A percentile compares a stretch with the other conserved stretches of the same genome.
These are phyloP conservation scores for Vulpes ferrilata DNA, from an alignment of 2,113 vertebrate species.

Conservation along the genomic window DNA sequence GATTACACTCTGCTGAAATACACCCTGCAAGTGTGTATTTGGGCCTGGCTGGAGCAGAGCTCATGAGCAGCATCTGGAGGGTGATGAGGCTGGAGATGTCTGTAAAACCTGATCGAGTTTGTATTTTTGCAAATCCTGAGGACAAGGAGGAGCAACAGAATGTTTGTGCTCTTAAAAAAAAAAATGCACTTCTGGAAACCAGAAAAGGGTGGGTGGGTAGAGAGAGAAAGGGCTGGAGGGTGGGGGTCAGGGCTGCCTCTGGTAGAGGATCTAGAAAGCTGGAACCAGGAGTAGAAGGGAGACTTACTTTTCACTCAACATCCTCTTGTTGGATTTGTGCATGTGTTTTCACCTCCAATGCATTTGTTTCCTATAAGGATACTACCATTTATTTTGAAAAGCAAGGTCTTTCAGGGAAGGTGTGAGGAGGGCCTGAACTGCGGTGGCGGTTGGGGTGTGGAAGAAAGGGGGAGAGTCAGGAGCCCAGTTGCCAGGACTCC, in stretches of 20 bases:
- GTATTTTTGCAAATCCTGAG: neutral
- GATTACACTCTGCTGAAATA: neutral
- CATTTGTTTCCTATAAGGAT: neutral
- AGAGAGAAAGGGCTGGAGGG: neutral
- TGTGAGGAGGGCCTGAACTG: neutral
- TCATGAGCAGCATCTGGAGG: neutral
- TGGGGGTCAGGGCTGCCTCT: neutral
- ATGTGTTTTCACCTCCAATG: neutral
- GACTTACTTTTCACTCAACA: neutral
- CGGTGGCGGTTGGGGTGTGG: neutral
- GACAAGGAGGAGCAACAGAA: neutral
- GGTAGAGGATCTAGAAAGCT: neutral
- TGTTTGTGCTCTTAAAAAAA: neutral
- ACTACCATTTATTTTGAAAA: slow-evolving; percentile 15
- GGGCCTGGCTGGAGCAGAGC: neutral
- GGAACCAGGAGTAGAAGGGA: neutral
- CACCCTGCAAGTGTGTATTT: neutral
- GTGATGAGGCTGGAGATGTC: neutral
- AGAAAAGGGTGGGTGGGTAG: neutral
- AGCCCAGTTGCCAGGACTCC: neutral
- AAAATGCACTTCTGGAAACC: neutral
- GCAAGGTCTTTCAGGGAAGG: neutral
- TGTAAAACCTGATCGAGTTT: neutral
- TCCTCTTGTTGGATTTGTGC: neutral
- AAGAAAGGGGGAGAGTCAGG: neutral